These are phyloP conservation scores for Pseudorectes ferrugineus DNA, from an alignment of 2,113 vertebrate species.

Conservation along the genomic window DNA sequence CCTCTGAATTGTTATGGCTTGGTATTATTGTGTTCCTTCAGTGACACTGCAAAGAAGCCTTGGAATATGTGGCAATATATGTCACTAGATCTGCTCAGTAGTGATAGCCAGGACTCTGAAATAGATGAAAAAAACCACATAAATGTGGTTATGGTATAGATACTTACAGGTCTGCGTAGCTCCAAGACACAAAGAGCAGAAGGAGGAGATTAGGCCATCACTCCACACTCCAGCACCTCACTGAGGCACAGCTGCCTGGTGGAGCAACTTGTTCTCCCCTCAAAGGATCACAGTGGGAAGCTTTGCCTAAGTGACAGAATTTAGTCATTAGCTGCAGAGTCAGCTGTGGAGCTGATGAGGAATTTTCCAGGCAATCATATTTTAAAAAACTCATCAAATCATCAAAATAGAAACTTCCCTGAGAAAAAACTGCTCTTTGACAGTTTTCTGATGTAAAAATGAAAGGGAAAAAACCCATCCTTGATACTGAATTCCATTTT, in stretches of 20 bases:
- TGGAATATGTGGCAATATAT: not conserved
- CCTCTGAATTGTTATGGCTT: not conserved
- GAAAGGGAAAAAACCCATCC: not conserved
- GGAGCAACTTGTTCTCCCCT: not conserved
- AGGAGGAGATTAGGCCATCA: not conserved
- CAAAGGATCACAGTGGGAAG: not conserved
- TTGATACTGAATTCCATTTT: not conserved
- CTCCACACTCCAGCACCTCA: not conserved
- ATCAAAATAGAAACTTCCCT: not conserved
- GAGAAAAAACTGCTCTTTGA: not conserved
- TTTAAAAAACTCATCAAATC: not conserved
- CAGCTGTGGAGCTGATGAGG: not conserved
- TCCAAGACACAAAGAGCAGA: not conserved
- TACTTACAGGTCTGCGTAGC: not conserved
- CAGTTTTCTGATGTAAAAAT: not conserved
- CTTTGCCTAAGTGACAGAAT: not conserved
- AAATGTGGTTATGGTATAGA: not conserved
- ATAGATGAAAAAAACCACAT: not conserved
- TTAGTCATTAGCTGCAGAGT: not conserved
- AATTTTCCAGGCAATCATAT: not conserved
- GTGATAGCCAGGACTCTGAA: not conserved
- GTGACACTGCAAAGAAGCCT: not conserved
- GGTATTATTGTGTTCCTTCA: not conserved
- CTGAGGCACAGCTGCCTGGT: fast-evolving
- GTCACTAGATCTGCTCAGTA: fast-evolving